These are phyloP conservation scores for Lepidonotus clava DNA, from an alignment of 2,888 invertebrate genomes.

Conservation along the genomic window DNA sequence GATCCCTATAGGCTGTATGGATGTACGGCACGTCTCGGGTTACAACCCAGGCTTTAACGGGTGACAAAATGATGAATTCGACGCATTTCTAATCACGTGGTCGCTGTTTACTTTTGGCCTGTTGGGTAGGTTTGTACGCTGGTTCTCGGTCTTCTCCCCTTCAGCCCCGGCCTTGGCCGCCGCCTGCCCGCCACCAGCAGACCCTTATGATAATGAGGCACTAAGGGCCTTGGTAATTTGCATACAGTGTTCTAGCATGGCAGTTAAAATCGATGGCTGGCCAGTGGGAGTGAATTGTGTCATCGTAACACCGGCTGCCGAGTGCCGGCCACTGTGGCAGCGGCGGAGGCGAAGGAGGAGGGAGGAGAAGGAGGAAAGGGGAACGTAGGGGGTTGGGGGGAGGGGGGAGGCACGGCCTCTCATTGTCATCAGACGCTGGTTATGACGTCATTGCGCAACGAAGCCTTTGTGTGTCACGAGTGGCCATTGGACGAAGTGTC, in stretches of 20 bases:
- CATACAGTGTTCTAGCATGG: constrained; percentile 53
- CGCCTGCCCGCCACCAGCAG: not conserved
- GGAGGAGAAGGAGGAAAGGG: not conserved
- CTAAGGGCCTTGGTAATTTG: constrained; percentile 49
- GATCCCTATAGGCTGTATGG: not conserved
- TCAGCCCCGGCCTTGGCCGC: not conserved
- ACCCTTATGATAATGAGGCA: constrained; percentile 46
- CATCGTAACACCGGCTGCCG: not conserved
- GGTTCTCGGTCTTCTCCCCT: not conserved
- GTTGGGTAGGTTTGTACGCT: not conserved
- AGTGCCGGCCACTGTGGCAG: constrained; percentile 2
- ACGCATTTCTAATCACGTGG: not conserved
- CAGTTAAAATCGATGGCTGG: constrained; percentile 50
- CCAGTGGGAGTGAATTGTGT: constrained; percentile 46
- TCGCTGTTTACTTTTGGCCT: not conserved
- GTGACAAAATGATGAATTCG: not conserved
- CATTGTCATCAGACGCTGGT: constrained; percentile 47
- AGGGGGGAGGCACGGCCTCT: not conserved
- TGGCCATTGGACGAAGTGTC: constrained; percentile 43
- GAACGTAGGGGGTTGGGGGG: not conserved
- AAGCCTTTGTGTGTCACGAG: constrained; percentile 51
- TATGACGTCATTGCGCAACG: constrained; percentile 53
- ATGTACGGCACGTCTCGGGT: not conserved
- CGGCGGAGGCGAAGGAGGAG: not conserved
- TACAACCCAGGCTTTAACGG: not conserved